Conservation (phyloP, 1,140 invertebrate genomes). For the Brevipalpus yothersi region DNA sequence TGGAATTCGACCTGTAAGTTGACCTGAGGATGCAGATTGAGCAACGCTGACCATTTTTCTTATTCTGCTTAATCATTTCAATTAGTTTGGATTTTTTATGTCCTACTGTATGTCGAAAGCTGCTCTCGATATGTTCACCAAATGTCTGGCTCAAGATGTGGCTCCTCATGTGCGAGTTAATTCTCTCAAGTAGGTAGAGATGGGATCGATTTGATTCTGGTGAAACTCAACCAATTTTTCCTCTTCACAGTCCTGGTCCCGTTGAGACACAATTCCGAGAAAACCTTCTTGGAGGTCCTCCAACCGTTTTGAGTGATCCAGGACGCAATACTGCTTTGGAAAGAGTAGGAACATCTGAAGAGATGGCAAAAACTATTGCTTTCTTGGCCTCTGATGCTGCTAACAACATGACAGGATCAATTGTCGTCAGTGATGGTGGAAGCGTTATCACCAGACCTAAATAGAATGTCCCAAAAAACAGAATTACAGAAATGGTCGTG, state of each 20-base stretch:
- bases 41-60: background rate
- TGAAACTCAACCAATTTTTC: too few species aligned
- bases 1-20: constrained; percentile 30
- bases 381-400: constrained; percentile 53
- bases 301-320: background rate
- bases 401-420: constrained; percentile 52
- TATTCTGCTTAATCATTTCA: background rate
- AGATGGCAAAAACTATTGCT: constrained; percentile 53
- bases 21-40: background rate
- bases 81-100: background rate
- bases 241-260: background rate
- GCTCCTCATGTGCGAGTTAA: constrained; percentile 5
- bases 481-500: too few species aligned
- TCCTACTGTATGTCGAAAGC: constrained; percentile 61
- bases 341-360: constrained; percentile 31
- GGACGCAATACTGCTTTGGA: background rate
- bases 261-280: background rate
- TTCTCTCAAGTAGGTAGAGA: background rate
- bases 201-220: background rate
- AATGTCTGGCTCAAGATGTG: constrained; percentile 25
- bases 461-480: too few species aligned
- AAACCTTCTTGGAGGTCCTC: background rate
- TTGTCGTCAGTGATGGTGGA: constrained; percentile 54
- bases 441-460: too few species aligned
- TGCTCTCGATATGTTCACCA: constrained; percentile 64